Evolutionary conservation across 2,797 vertebrate genomes (phyloP).

Genomic region (Epinephelus awoara): DNA sequence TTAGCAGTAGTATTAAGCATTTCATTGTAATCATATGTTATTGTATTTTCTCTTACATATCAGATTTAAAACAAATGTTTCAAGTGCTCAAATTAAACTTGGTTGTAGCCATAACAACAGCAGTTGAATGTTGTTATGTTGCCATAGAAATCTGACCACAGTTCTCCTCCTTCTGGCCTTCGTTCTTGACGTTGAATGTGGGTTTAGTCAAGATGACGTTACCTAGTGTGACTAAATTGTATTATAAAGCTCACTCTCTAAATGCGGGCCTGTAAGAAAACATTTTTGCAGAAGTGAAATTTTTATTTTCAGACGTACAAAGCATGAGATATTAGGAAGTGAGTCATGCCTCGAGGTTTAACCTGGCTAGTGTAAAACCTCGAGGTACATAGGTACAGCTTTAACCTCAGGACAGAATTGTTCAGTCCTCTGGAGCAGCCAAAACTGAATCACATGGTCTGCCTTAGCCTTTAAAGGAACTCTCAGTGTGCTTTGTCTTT

Average conservation of each 20-base stretch:
- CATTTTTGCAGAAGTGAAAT: slow-evolving; percentile 69
- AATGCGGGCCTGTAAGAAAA: not conserved
- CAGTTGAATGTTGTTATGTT: slow-evolving; percentile 18
- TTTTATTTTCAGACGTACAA: slow-evolving; percentile 37
- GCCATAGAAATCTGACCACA: slow-evolving; percentile 6
- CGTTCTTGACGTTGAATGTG: not conserved
- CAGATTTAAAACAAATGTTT: not conserved
- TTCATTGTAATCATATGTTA: not conserved
- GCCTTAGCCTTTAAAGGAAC: not conserved
- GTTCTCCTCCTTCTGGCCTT: slow-evolving; percentile 4
- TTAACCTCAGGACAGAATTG: not conserved
- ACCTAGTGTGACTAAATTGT: not conserved
- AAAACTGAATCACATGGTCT: not conserved
- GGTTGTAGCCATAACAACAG: not conserved
- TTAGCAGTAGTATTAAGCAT: not conserved
- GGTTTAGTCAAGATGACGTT: not conserved
- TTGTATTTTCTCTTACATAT: not conserved
- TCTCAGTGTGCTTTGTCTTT: not conserved
- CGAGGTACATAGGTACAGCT: not conserved
- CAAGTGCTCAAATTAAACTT: too few species aligned
- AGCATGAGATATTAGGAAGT: slow-evolving; percentile 36
- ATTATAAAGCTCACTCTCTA: not conserved
- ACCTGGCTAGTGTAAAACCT: not conserved
- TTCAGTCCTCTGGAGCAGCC: not conserved
- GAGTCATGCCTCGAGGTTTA: slow-evolving; percentile 1